Percentiles rank a stretch among this genome's conserved stretches.
Conservation (phyloP, 1,140 invertebrate species). For the Olivierus martensii region DNA sequence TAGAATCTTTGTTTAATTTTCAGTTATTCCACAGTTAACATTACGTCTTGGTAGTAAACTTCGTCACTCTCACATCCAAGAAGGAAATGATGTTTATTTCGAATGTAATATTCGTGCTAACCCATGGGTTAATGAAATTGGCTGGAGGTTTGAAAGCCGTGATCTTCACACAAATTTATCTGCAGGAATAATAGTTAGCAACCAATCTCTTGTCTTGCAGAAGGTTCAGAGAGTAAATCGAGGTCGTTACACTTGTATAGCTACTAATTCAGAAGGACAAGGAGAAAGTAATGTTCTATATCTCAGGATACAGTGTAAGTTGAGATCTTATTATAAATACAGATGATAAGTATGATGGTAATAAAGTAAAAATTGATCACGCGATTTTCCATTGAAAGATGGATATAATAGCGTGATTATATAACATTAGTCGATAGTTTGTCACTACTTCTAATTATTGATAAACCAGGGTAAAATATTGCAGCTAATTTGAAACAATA, state of each 20-base stretch:
- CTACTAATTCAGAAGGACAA: constrained; percentile 75
- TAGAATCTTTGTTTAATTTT: too few species aligned
- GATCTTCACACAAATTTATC: constrained; percentile 57
- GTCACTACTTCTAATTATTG: too few species aligned
- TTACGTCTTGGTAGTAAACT: constrained; percentile 23
- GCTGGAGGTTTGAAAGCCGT: constrained; percentile 63
- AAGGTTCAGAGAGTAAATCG: constrained; percentile 23
- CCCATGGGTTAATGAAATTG: constrained; percentile 60
- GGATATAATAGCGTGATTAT: too few species aligned
- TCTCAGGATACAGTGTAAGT: constrained; percentile 59
- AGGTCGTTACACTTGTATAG: constrained; percentile 62
- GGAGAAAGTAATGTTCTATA: constrained; percentile 68
- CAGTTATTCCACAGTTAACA: constrained; percentile 23
- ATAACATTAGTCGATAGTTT: too few species aligned
- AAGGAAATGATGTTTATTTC: constrained; percentile 75
- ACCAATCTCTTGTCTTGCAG: constrained; percentile 44
- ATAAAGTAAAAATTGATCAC: too few species aligned
- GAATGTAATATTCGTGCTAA: constrained; percentile 78
- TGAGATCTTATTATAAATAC: too few species aligned
- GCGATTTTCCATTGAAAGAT: too few species aligned
- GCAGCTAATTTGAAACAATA: too few species aligned
- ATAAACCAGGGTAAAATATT: too few species aligned
- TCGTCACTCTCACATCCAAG: constrained; percentile 28
- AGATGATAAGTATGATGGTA: too few species aligned
- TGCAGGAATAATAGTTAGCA: constrained; percentile 65